phyloP scores from a whole-genome alignment of 2,113 vertebrate species.

The Rhinichthys klamathensis region DNA sequence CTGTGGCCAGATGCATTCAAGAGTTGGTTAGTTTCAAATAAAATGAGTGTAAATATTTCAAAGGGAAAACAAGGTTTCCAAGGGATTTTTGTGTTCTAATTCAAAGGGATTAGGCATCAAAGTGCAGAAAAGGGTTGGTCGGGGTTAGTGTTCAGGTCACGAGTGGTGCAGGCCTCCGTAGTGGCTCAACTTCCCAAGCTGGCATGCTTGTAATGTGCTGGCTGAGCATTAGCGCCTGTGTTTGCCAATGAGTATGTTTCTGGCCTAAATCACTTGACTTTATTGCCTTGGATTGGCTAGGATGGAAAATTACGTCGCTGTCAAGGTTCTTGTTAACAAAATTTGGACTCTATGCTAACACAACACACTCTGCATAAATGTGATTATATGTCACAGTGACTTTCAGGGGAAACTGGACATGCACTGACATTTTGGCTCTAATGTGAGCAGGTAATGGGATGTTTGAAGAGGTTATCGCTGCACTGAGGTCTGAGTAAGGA shows the following conservation, averaged over 20 bases:
- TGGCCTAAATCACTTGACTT: slow-evolving; percentile 23
- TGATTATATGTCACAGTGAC: neutral
- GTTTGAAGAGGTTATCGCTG: slow-evolving; percentile 1
- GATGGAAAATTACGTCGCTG: slow-evolving; percentile 45
- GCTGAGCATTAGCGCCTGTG: neutral
- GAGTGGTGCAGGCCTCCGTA: neutral
- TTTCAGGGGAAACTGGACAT: neutral
- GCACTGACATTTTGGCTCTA: slow-evolving; percentile 5
- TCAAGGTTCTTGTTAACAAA: slow-evolving; percentile 2
- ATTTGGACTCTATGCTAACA: slow-evolving; percentile 7
- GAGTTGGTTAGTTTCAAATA: neutral
- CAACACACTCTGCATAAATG: neutral
- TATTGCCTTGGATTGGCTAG: slow-evolving; percentile 37
- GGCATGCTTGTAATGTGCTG: neutral
- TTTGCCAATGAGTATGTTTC: neutral
- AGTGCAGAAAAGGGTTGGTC: neutral
- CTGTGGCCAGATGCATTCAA: neutral
- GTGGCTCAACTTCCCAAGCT: neutral
- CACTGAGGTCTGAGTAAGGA: neutral
- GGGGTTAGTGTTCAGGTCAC: neutral
- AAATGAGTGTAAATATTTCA: neutral
- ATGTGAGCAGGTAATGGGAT: slow-evolving; percentile 21
- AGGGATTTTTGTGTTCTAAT: neutral
- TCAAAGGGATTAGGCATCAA: neutral
- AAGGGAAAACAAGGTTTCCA: slow-evolving; percentile 9